Evolutionary conservation across 2,113 vertebrate genomes (phyloP).

Genomic region (Mobula hypostoma): DNA sequence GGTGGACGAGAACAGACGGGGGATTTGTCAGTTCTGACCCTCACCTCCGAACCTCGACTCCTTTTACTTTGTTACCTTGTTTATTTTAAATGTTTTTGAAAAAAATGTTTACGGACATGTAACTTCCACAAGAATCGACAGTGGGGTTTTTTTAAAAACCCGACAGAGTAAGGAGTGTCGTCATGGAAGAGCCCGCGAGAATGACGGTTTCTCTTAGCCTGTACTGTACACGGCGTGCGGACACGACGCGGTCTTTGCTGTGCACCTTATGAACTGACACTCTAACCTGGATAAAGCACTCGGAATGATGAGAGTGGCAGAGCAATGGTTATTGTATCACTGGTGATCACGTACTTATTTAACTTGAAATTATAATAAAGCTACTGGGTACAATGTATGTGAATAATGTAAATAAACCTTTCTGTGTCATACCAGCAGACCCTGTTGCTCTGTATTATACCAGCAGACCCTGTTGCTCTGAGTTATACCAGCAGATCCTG

Average conservation of each 20-base stretch:
- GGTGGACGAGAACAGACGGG: neutral
- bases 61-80: constrained; percentile 19
- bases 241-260: constrained; percentile 53
- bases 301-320: constrained; percentile 45
- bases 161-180: neutral
- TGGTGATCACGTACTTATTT: constrained; percentile 81
- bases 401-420: constrained; percentile 91
- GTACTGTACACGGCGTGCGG: constrained; percentile 6
- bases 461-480: too few species aligned
- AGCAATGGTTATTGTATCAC: constrained; percentile 50
- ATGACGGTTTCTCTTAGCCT: neutral
- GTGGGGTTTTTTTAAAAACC: neutral
- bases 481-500: too few species aligned
- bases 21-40: neutral
- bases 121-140: neutral
- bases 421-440: constrained; percentile 44
- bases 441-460: neutral
- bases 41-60: neutral
- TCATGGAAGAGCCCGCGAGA: neutral
- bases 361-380: constrained; percentile 62
- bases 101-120: constrained; percentile 21
- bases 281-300: constrained; percentile 52
- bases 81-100: constrained; percentile 26
- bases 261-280: constrained; percentile 70
- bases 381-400: constrained; percentile 79